Evolutionary conservation across 2,888 invertebrate species (phyloP).

Genomic region (Agrilus biguttatus): DNA sequence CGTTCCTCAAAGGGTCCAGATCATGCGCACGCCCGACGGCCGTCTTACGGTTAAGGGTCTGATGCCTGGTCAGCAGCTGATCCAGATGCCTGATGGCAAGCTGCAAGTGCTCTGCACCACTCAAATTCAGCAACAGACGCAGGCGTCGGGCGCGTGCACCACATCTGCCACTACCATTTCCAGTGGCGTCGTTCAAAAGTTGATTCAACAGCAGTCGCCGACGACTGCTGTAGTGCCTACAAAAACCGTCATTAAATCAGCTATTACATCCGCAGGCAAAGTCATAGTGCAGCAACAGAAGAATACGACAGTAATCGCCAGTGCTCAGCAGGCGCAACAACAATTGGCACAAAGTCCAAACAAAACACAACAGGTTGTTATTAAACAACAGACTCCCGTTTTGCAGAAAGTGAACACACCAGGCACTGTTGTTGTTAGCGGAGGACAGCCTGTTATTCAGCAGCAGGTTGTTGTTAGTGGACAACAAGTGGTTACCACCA

Average conservation of each 20-base stretch:
- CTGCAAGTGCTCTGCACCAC: constrained; percentile 66
- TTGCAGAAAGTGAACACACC: constrained; percentile 28
- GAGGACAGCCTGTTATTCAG: constrained; percentile 23
- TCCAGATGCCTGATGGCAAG: constrained; percentile 88
- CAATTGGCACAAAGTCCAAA: constrained; percentile 18
- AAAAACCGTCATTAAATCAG: constrained; percentile 20
- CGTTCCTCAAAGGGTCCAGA: constrained; percentile 68
- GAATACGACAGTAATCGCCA: constrained; percentile 1
- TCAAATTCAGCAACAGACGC: constrained; percentile 32
- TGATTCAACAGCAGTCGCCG: constrained; percentile 20
- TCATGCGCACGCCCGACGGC: constrained; percentile 79
- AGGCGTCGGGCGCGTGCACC: constrained; percentile 30
- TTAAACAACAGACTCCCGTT: constrained; percentile 25
- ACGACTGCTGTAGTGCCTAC: constrained; percentile 13
- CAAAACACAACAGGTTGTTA: constrained; percentile 24
- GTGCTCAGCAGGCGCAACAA: constrained; percentile 12
- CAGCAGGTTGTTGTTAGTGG: constrained; percentile 26
- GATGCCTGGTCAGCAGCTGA: constrained; percentile 81
- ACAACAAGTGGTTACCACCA: constrained; percentile 26
- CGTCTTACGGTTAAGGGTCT: constrained; percentile 84
- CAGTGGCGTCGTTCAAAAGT: constrained; percentile 13
- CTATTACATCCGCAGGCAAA: constrained; percentile 20
- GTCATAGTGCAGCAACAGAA: constrained; percentile 14
- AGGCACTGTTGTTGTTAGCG: constrained; percentile 27
- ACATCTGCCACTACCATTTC: constrained; percentile 15